phyloP scores from a whole-genome alignment of 2,888 invertebrate genomes.

The Drosophila nigritarsus region DNA sequence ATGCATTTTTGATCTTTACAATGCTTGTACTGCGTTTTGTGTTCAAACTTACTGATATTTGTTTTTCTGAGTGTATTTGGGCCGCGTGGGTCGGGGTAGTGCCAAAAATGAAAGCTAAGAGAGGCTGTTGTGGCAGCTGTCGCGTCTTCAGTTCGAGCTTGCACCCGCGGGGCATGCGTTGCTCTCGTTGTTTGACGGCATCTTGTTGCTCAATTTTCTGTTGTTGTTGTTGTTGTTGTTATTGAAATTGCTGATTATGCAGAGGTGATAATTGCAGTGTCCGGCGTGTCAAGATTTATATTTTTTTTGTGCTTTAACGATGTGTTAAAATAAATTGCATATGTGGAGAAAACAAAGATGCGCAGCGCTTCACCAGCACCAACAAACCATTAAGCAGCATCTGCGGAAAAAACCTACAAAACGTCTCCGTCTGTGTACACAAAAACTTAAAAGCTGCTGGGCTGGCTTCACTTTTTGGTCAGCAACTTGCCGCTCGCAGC shows the following conservation, averaged over 20 bases:
- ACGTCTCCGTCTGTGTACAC: conserved; percentile 77
- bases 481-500: conserved; percentile 18
- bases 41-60: background rate
- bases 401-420: conserved; percentile 66
- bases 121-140: conserved; percentile 61
- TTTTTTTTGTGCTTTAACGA: conserved; percentile 81
- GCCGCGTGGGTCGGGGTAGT: conserved; percentile 72
- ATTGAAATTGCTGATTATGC: conserved; percentile 68
- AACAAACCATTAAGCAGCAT: conserved; percentile 2
- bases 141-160: conserved; percentile 30
- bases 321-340: conserved; percentile 84
- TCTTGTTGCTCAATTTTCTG: conserved; percentile 51
- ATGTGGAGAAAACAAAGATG: conserved; percentile 45
- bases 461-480: conserved; percentile 30
- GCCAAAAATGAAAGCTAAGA: conserved; percentile 73
- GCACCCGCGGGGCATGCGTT: conserved; percentile 70
- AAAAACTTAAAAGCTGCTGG: conserved; percentile 55
- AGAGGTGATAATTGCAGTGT: conserved; percentile 84
- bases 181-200: conserved; percentile 73
- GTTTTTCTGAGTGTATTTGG: conserved; percentile 17
- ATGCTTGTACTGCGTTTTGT: background rate
- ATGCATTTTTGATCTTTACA: background rate
- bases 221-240: conserved; percentile 23
- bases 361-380: conserved; percentile 4
- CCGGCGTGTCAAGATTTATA: conserved; percentile 82